Base-by-base conservation (phyloP, 2,888 invertebrate species). In the Thalpophila matura region DNA sequence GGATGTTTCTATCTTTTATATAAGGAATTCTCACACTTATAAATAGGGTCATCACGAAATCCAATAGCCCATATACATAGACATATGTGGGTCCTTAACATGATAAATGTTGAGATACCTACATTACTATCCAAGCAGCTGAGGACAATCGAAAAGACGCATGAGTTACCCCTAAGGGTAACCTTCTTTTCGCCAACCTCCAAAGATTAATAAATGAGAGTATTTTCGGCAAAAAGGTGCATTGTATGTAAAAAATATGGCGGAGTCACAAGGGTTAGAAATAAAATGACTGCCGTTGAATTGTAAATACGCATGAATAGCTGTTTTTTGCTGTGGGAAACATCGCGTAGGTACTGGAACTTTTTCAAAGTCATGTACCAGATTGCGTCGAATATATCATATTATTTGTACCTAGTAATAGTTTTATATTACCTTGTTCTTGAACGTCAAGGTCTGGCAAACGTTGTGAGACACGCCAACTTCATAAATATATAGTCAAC, bases 101-200 rank as follows among this genome's bases (percentile, higher is more conserved):
- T 71, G 68, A 81, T 69, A 68, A 62, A 79, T 73, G 74, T 61
- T 56, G 38, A 60, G 38, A 61, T 70, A 76, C 75, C 77, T 71
- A 76, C 75, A 78, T 71, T 56, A 64, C 53, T 53, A 54, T 38
- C 50, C 29, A 45, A 63, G 42, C 54, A 61, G 50, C 73, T 55
- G 40, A 55, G 64, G 72, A 74, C 71, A 71, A 79, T 69, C 56
- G 53, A 69, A 72, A 71, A 70, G 72, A 70, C 69, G 72, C 71
- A 70, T 61, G 67, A 69, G 43, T 61, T 64, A 20, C 29, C 40
- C 29, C 29, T 37, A 16, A 16, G 29, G 24, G 16, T n/a, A 14
- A 24, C 38, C 33, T 40, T 35, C 47, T 22, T 38, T 46, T 60
- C 43, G 18, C 20, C 22, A 18, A 37, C 2, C 12, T 38, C 38